Base-by-base conservation (phyloP, 1,140 invertebrate species). In the Hesperophylax magnus region DNA sequence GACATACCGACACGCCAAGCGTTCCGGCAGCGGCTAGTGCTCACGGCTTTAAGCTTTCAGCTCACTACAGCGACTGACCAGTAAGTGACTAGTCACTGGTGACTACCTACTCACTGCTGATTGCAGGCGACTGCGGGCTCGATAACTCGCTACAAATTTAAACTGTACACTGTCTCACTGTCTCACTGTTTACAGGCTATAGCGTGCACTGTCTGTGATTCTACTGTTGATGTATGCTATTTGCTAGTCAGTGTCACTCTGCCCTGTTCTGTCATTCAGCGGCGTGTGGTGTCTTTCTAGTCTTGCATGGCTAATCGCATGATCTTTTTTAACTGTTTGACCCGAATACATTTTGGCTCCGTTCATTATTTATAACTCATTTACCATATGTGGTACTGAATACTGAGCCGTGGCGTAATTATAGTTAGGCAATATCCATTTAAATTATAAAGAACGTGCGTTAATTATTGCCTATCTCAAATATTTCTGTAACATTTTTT, bases 321-420 rank as follows among this genome's bases (percentile, higher is more conserved):
- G 58, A 8, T 61, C 58, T 61, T 24, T 61, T 61, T 61, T 61
- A 61, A 61, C 58, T 20, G 58, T 61, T 61, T 24, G 58, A 61
- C 58, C 58, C 58, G 58, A 61, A 61, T 61, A 61, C 58, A 61
- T 61, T 61, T 61, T 24, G 58, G 24, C 58, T 24, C 3, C 58
- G 20, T 20, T 61, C 20, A 58, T 18, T 18, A 18, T 58, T 22
- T 61, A 18, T 61, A 61, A 61, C 18, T 61, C 58, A 61, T 61
- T 18, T 61, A 24, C 58, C 58, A 20, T 61, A 24, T 61, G n/a
- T 11, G 9, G 11, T 47, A 47, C 39, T 11, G 39, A 61, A 11
- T 18, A 18, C 9, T 9, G 17, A 61, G 24, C 18, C 3, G 58
- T 22, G n/a, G 24, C 20, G 20, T 61, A n/a, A 61, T 20, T 61